Percentiles rank a stretch among this genome's conserved stretches.
Conservation (phyloP, 2,113 vertebrate genomes). For the Rutilus rutilus region DNA sequence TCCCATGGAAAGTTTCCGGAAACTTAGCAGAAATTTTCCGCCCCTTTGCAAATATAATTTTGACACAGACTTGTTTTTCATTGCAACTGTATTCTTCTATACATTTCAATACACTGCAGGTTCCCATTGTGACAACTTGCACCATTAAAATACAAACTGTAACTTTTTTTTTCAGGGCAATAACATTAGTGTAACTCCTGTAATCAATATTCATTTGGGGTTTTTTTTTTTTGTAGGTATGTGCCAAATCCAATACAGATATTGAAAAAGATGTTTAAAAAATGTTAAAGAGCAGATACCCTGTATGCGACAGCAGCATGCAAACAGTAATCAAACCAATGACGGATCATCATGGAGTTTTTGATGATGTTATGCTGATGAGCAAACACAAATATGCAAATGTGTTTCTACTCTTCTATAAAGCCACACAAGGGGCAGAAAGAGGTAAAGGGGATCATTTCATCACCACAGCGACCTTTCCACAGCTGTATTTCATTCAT, state of each 20-base stretch:
- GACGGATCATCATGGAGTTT: neutral
- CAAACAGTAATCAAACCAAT: neutral
- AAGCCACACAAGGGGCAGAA: neutral
- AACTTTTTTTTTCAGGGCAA: neutral
- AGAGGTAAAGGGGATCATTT: neutral
- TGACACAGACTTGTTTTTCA: too few relatives aligned
- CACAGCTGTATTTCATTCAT: constrained; percentile 51
- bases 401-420: neutral
- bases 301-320: neutral
- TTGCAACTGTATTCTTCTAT: neutral
- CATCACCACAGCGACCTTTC: constrained; percentile 54
- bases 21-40: too few relatives aligned
- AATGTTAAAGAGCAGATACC: neutral
- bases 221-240: neutral
- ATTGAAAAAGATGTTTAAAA: neutral
- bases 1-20: too few relatives aligned
- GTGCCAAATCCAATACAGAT: neutral
- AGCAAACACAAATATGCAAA: constrained; percentile 20
- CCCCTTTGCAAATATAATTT: too few relatives aligned
- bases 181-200: neutral
- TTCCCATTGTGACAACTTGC: neutral
- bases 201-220: neutral
- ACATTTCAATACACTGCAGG: neutral
- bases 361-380: neutral
- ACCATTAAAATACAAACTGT: neutral